Evolutionary conservation across 2,113 vertebrate species (phyloP).

Genomic region (Tragelaphus scriptus): DNA sequence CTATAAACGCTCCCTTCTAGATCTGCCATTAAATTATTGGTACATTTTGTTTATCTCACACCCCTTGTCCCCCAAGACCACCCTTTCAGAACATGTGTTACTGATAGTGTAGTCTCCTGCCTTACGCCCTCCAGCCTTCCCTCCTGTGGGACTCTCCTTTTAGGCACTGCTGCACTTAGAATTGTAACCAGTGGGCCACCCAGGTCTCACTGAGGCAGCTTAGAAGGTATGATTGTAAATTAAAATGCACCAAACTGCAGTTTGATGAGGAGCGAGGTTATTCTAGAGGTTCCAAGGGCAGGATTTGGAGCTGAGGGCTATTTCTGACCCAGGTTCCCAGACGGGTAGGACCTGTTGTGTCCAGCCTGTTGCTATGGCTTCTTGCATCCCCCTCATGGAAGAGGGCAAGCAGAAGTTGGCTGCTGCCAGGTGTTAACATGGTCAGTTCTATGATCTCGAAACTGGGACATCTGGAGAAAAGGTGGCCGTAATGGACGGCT

Average conservation of each 20-base stretch:
- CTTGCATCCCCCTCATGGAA: background rate
- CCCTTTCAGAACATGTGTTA: background rate
- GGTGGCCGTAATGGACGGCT: background rate
- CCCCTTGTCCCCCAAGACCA: slow-evolving; percentile 3
- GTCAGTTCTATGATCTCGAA: background rate
- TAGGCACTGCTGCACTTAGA: slow-evolving; percentile 33
- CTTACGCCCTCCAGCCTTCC: background rate
- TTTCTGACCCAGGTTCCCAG: background rate
- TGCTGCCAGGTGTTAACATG: background rate
- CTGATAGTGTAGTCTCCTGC: background rate
- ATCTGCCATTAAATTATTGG: slow-evolving; percentile 81
- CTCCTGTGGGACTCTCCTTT: background rate
- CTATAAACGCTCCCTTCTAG: slow-evolving; percentile 72
- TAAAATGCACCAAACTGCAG: background rate
- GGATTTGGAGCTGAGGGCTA: background rate
- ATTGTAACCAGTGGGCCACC: background rate
- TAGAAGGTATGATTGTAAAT: background rate
- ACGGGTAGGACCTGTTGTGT: background rate
- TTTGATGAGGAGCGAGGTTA: background rate
- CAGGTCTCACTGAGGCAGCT: background rate
- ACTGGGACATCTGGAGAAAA: background rate
- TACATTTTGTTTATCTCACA: slow-evolving; percentile 73
- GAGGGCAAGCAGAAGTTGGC: background rate
- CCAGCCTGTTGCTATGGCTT: background rate
- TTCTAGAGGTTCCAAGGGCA: background rate